Base-by-base conservation (phyloP, 2,797 vertebrate genomes). In the Myotis vivesi region DNA sequence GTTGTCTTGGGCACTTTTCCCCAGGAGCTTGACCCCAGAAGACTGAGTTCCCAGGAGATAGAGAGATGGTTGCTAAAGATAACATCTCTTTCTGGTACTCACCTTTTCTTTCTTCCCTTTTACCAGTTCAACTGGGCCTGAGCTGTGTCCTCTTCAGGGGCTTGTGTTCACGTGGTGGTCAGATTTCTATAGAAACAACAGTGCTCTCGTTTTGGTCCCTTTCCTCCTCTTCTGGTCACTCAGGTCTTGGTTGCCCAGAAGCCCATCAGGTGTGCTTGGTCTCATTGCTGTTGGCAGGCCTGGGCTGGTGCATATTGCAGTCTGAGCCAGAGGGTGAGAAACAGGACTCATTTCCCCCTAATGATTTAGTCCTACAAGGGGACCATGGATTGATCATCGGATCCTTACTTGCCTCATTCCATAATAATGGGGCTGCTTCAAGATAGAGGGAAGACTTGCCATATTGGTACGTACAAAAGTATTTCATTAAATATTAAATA, bases 401-500 rank as follows among this genome's bases (percentile, higher is more conserved):
- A 5, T 49, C 30, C 68, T 79, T 30, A 10, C 64, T 79, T 30
- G 8, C 44, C n/a, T 9, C 33, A 2, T 30, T 41, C 23, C 20
- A 23, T 7, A 7, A 75, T 28, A 10, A 12, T 0, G 13, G 55
- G 46, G 62, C 68, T 73, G 41, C 69, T 62, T 84, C 49, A 28
- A 36, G 13, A 25, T 11, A 57, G 44, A 69, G 22, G 8, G 22
- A 73, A 59, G 19, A 11, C 6, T 59, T 36, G 23, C 49, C 75
- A 62, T 1, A 3, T n/a, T 6, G 11, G 49, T 25, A 71, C 30
- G 64, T 55, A 46, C 1, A 10, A 57, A 59, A 86, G 30, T 36
- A 49, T 73, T 85, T 88, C 46, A 33, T 82, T 95, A 89, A 86
- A 62, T 97, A 95, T 97, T 97, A 98, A 97, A 95, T 97, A 98